Base-by-base conservation (phyloP, 2,888 invertebrate genomes). In the Chesias legatella region DNA sequence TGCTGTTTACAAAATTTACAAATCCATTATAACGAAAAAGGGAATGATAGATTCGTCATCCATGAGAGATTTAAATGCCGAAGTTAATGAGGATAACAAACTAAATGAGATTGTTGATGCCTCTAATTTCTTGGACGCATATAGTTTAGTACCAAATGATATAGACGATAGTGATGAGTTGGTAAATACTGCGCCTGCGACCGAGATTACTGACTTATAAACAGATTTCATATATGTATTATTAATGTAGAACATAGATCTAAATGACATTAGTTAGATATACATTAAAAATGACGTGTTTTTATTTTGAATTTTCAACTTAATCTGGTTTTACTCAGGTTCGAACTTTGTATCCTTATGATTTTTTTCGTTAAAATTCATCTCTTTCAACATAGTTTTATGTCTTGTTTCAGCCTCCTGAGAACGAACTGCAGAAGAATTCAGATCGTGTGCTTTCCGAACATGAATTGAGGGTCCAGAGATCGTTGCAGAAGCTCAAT, bases 391-490 rank as follows among this genome's bases (percentile, higher is more conserved):
- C 1, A 1, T 4, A 31, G 1, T 32, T 30, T 8, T 40, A 51
- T 58, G 45, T 37, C 48, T 83, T 81, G 73, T 86, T 85, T 1
- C 91, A 97, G 96, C 96, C 96, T 67, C 97, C 97, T 59, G 97
- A 97, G 89, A 97, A 97, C 92, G 95, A 96, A 82, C 90, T 96
- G 73, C 95, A 96, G 89, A 95, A 95, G 90, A 92, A 93, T 75
- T 92, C 91, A 56, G 94, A 94, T 73, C 91, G 95, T 48, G 93
- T 94, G 71, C 93, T 97, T 72, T 98, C 97, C 51, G 97, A 97
- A 88, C 97, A 97, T 88, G 97, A 98, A 84, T 90, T 98, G 56
- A 92, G 98, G 58, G 95, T 98, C 49, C 96, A 97, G 81, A 93
- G 96, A 62, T 98, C 98, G 35, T 86, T 98, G 68, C 97, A 97